These are phyloP conservation scores for Saccopteryx leptura DNA, from an alignment of 2,113 vertebrate genomes.

Conservation along the genomic window DNA sequence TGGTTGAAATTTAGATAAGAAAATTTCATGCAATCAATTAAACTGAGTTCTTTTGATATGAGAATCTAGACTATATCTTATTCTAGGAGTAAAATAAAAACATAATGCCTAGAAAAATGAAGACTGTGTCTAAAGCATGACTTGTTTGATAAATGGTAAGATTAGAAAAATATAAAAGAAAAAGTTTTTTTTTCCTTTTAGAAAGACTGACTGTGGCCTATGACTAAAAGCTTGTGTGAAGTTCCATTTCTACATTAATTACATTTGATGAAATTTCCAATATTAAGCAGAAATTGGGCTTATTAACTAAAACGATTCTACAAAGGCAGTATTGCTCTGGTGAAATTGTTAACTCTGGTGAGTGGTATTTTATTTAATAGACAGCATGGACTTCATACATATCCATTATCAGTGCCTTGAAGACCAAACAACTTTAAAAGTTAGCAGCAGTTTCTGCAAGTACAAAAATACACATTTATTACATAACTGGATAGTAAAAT, in stretches of 20 bases:
- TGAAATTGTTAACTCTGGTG: slow-evolving; percentile 77
- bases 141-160: slow-evolving; percentile 39
- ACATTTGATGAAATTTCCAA: slow-evolving; percentile 19
- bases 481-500: slow-evolving; percentile 92
- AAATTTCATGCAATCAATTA: background rate
- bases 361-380: slow-evolving; percentile 88
- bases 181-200: background rate
- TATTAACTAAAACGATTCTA: background rate
- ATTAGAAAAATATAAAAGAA: slow-evolving; percentile 8
- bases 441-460: slow-evolving; percentile 95
- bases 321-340: background rate
- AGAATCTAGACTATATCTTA: background rate
- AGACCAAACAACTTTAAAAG: slow-evolving; percentile 90
- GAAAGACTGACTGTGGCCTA: background rate
- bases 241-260: slow-evolving; percentile 33
- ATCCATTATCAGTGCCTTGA: slow-evolving; percentile 88
- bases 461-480: slow-evolving; percentile 98
- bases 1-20: background rate
- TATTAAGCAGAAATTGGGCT: slow-evolving; percentile 13
- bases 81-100: background rate
- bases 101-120: slow-evolving; percentile 41
- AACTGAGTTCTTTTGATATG: background rate
- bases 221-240: slow-evolving; percentile 25
- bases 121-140: slow-evolving; percentile 50
- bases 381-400: slow-evolving; percentile 88